Base-by-base conservation (phyloP, 2,888 invertebrate species). In the Pomacea canaliculata region DNA sequence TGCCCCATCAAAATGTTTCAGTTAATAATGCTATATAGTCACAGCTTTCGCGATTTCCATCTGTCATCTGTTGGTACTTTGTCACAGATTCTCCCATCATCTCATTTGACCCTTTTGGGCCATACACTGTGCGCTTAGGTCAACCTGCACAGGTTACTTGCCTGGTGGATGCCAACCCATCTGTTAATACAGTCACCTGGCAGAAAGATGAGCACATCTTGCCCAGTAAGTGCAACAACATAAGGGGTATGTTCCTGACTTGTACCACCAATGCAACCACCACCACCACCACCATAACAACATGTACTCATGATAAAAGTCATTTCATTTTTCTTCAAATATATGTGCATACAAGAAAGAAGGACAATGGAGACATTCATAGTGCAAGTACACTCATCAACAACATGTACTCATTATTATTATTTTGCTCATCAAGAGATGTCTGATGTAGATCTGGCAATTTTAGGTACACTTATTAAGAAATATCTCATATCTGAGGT, bases 11-110 rank as follows among this genome's bases (percentile, higher is more conserved):
- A 56, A 56, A 56, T 56, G 16, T 56, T 56, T 56, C 16, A 56
- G 51, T 56, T 56, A 56, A 10, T 56, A 56, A 16, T 7, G 10
- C 10, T 13, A 16, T 56, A 56, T 56, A 1, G 51, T 16, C 51
- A 16, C 16, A 56, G 51, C 10, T 56, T 56, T 56, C 8, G 12
- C 16, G 7, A 10, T 49, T 16, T 49, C 49, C 23, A 27, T 63
- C 4, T 12, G n/a, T 19, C 37, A 27, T 63, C 18, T 51, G 27
- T 18, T 48, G 27, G 18, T 65, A 16, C 69, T 49, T 37, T 37
- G 18, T 81, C 79, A 46, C 84, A 87, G 87, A 85, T 81, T 78
- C 85, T 27, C 87, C 87, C 7, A 82, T 79, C 71, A 82, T 86
- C 18, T 79, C 78, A 59, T 85, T 87, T 79, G 77, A 78, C 48